Evolutionary conservation across 2,797 vertebrate species (phyloP).

Genomic region (Crypturellus tataupa): DNA sequence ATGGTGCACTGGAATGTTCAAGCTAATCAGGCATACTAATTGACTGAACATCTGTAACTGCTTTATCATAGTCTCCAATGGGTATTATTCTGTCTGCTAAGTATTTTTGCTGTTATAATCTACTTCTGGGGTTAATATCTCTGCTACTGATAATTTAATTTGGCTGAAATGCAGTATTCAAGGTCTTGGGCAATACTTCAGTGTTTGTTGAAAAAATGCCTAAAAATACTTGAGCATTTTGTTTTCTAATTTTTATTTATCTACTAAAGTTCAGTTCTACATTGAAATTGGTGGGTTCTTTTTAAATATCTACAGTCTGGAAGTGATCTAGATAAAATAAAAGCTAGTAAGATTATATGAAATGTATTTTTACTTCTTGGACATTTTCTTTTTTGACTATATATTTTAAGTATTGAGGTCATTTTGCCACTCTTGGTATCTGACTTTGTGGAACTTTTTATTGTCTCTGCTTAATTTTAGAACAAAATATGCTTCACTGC

Average conservation of each 20-base stretch:
- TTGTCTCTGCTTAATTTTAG: not conserved
- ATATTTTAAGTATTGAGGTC: not conserved
- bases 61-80: slow-evolving; percentile 35
- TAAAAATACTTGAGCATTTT: slow-evolving; percentile 6
- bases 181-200: not conserved
- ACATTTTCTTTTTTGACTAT: not conserved
- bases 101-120: not conserved
- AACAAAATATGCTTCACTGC: not conserved
- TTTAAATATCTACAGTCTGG: too few relatives aligned
- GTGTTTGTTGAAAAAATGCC: not conserved
- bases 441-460: not conserved
- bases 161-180: slow-evolving; percentile 5
- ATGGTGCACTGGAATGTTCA: not conserved
- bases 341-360: not conserved
- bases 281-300: slow-evolving; percentile 28
- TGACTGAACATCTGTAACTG: slow-evolving; percentile 48
- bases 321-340: too few relatives aligned
- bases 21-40: slow-evolving; percentile 59
- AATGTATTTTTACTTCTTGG: not conserved
- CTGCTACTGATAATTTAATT: not conserved
- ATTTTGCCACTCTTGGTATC: not conserved
- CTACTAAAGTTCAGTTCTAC: slow-evolving; percentile 22
- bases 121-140: slow-evolving; percentile 51
- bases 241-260: not conserved
- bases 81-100: slow-evolving; percentile 22